A percentile compares a stretch with the other conserved stretches of the same genome.
phyloP scores from a whole-genome alignment of 2,113 vertebrate species.

The Toxotes jaculatrix region DNA sequence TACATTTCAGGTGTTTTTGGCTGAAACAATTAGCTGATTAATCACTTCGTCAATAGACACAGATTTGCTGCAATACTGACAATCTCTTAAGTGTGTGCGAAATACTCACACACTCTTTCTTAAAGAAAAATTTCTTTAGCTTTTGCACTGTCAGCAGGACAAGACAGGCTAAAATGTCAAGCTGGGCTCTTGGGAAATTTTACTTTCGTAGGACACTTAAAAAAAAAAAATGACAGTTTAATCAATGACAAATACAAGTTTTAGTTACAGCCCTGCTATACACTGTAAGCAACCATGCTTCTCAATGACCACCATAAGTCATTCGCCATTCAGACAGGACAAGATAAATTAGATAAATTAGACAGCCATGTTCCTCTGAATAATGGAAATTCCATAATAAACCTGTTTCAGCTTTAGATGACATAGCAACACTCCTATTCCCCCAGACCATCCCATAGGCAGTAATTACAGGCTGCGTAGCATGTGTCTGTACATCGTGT shows the following conservation, averaged over 20 bases:
- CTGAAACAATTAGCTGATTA: too few relatives aligned
- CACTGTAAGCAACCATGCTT: neutral
- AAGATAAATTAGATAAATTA: constrained; percentile 37
- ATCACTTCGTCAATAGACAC: too few relatives aligned
- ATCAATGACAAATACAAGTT: neutral
- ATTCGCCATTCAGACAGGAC: constrained; percentile 11
- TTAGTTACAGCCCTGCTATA: neutral
- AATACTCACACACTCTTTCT: too few relatives aligned
- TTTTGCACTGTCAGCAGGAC: neutral
- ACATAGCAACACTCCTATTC: constrained; percentile 77
- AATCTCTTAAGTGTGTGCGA: neutral
- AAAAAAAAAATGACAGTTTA: neutral
- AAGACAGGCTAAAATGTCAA: too few relatives aligned
- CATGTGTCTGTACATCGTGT: constrained; percentile 88
- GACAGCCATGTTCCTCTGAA: constrained; percentile 43
- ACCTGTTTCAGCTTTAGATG: constrained; percentile 78
- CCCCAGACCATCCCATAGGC: constrained; percentile 80
- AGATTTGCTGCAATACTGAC: too few relatives aligned
- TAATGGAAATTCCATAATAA: constrained; percentile 81
- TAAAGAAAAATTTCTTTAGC: neutral
- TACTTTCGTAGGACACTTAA: too few relatives aligned
- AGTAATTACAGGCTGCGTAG: constrained; percentile 92
- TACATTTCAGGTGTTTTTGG: too few relatives aligned
- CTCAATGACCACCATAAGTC: constrained; percentile 28
- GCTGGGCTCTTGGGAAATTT: too few relatives aligned